phyloP scores from a whole-genome alignment of 2,888 invertebrate species.

The Scrobipalpa atriplicella region DNA sequence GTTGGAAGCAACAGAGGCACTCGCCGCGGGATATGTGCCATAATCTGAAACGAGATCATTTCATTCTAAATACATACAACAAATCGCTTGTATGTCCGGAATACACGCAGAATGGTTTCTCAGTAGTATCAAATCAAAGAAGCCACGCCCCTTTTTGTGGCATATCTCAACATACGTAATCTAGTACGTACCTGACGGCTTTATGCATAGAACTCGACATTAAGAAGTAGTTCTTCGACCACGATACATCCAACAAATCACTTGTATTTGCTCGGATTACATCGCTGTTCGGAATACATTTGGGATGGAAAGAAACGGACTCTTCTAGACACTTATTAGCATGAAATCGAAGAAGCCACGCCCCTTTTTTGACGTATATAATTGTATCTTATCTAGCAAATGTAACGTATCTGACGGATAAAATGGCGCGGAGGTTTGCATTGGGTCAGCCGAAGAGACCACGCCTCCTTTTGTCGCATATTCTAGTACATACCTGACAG shows the following conservation, averaged over 20 bases:
- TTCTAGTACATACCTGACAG: slow-evolving; percentile 82
- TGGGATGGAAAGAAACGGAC: slow-evolving; percentile 91
- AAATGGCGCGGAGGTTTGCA: slow-evolving; percentile 87
- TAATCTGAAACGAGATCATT: slow-evolving; percentile 58
- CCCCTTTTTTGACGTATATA: neutral
- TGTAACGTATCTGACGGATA: no score
- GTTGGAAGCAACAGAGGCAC: slow-evolving; percentile 99
- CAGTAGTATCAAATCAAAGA: no score
- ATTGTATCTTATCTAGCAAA: neutral
- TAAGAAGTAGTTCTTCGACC: slow-evolving; percentile 99
- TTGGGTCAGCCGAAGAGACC: slow-evolving; percentile 63
- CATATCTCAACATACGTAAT: neutral
- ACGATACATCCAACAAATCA: slow-evolving; percentile 97
- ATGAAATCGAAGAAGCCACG: neutral
- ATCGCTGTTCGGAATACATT: slow-evolving; percentile 94
- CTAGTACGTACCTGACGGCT: slow-evolving; percentile 85
- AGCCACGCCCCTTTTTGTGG: neutral
- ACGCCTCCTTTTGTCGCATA: neutral
- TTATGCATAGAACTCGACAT: slow-evolving; percentile 99
- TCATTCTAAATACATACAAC: no score
- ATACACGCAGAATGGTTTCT: no score
- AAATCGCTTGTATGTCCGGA: no score
- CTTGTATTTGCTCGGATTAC: no score
- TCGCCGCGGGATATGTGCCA: slow-evolving; percentile 99
- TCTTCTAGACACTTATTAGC: slow-evolving; percentile 81